Conservation (phyloP, 2,113 vertebrate species). For the Corythornis vintsioides region DNA sequence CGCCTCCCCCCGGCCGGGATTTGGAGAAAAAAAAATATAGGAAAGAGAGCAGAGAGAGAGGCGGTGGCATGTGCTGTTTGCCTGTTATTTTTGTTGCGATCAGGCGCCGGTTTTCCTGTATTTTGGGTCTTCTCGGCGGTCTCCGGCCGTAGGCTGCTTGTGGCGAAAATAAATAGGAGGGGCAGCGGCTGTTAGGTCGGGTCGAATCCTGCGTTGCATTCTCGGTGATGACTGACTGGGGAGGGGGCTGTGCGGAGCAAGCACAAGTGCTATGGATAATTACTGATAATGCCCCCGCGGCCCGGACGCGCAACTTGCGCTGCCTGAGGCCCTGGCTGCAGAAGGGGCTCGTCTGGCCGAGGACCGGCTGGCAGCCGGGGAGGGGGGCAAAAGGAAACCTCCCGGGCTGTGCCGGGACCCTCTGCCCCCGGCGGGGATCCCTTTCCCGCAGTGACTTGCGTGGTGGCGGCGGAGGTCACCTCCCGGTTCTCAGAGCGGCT, state of each 20-base stretch:
- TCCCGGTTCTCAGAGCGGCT: neutral
- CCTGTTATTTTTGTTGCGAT: constrained; percentile 4
- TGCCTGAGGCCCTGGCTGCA: neutral
- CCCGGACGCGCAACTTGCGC: neutral
- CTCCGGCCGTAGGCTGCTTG: neutral
- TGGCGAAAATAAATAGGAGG: neutral
- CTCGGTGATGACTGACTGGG: neutral
- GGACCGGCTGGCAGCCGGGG: neutral
- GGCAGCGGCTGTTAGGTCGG: neutral
- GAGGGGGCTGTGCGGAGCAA: neutral
- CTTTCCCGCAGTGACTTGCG: constrained; percentile 12
- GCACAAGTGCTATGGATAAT: neutral
- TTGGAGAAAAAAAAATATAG: neutral
- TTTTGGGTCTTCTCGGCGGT: neutral
- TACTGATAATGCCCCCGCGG: neutral
- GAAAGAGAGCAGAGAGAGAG: neutral
- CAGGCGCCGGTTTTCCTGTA: neutral
- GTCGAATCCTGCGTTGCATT: neutral
- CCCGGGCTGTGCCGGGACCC: neutral
- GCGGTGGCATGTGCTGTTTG: neutral
- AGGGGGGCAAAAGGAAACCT: neutral
- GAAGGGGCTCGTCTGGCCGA: neutral
- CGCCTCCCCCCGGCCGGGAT: neutral
- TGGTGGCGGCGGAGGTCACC: neutral
- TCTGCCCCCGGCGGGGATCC: neutral